Evolutionary conservation across 2,888 invertebrate species (phyloP), one percentile per base, ranked within the genome.

Genomic region (Caenorhabditis wallacei): DNA sequence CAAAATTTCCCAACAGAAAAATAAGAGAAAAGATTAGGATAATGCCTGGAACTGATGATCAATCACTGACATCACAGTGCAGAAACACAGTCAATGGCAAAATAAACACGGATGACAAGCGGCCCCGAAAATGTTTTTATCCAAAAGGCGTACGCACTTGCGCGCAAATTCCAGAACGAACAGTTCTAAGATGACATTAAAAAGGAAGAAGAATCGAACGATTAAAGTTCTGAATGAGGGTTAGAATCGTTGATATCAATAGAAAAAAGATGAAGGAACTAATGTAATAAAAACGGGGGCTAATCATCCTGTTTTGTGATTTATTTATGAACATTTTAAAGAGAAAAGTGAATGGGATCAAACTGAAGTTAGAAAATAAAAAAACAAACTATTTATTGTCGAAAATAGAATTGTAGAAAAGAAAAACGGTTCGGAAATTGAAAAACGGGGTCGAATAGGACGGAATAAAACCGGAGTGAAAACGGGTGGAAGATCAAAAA

Each of bases 81-180:
- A 53, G 53, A 53, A 26, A 30, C 43, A 53, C 75, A 40, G 54
- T 79, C 70, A 35, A 79, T 79, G 79, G 79, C 79, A 79, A 79
- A 79, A 79, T 71, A 79, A 79, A 79, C 71, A 79, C 64, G 57
- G 71, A 79, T 79, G 75, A 68, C 75, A 76, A 76, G 75, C 68
- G 56, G 37, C 54, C n/a, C n/a, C 24, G 66, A 64, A 43, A 46
- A 57, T 66, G 75, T 76, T 76, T 76, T 76, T 76, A 76, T 76
- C 51, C 66, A 3, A 8, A 40, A 16, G 57, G 40, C 48, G 24
- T 30, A 54, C 57, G 61, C 57, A 40, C 53, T 37, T 54, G 66
- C 64, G 66, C 64, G 57, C 56, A 53, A 66, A 66, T 57, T 75
- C 37, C 40, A 57, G 64, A 64, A 2, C 37, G 59, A 71, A 64